Base-by-base conservation (phyloP, 1,140 invertebrate genomes). In the Berghia stephanieae region DNA sequence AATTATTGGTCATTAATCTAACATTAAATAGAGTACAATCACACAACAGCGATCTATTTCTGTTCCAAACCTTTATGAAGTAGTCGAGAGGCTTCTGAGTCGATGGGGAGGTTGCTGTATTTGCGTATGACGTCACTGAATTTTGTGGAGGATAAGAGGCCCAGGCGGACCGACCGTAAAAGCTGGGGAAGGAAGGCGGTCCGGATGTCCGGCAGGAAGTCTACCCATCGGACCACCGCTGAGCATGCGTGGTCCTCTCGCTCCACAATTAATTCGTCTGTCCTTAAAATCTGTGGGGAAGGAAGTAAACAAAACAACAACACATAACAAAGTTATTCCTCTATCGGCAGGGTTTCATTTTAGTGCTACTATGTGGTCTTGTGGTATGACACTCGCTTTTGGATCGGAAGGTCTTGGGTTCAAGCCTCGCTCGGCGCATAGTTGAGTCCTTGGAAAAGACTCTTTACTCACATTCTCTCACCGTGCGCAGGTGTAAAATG, bases 211-310 rank as follows among this genome's bases (percentile, higher is more conserved):
- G 75, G 79, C 27, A 97, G 97, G 89, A 96, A 96, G 86, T 97
- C 96, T 24, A 99, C 94, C 98, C 98, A 99, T 81, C 94, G 94
- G 94, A 98, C 97, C 63, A 98, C 96, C 6, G 97, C 96, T 89
- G 94, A 96, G 87, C 86, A 88, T 49, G 95, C 95, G 79, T 98
- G 95, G 89, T 99, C 97, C 90, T 99, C 97, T n/a, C 94, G 95
- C 83, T 96, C 92, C 16, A 99, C 96, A 90, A 98, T 98, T 3
- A 99, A 91, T 89, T 98, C 96, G 89, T 99, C 98, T 79, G 94
- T 96, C n/a, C 95, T 95, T 83, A 99, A 96, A 77, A 99, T 60
- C 73, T 75, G 57, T 16, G 27, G n/a, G n/a, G n/a, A n/a, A n/a
- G n/a, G n/a, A n/a, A n/a, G n/a, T n/a, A n/a, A n/a, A n/a, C n/a